Evolutionary conservation across 2,797 vertebrate species (phyloP).

Genomic region (Galaxias olidus): DNA sequence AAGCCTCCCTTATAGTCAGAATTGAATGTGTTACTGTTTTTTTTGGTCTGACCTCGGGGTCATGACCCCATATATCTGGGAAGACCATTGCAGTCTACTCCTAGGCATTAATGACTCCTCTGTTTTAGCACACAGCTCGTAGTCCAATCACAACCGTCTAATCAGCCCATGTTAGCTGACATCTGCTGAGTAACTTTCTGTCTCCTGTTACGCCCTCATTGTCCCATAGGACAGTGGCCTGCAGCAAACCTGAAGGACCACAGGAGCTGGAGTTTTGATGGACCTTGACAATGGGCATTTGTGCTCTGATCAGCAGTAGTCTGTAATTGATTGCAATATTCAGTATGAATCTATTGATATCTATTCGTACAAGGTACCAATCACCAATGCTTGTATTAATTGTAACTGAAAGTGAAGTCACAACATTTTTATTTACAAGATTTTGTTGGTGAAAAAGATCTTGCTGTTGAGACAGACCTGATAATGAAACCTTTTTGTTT

Average conservation of each 20-base stretch:
- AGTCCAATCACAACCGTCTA: neutral
- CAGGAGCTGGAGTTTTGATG: conserved; percentile 40
- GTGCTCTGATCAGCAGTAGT: neutral
- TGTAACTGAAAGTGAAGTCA: too few relatives aligned
- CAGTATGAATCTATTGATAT: too few relatives aligned
- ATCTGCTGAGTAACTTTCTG: conserved; percentile 39
- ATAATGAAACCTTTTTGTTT: too few relatives aligned
- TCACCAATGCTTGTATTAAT: too few relatives aligned
- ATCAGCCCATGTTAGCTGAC: conserved; percentile 41
- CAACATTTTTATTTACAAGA: too few relatives aligned
- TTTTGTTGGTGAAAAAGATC: too few relatives aligned
- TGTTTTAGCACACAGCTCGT: conserved; percentile 23
- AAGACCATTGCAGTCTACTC: conserved; percentile 28
- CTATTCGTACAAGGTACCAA: too few relatives aligned
- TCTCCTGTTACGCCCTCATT: conserved; percentile 32
- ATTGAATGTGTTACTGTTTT: conserved; percentile 36
- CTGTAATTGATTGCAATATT: too few relatives aligned
- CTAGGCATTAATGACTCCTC: conserved; percentile 38
- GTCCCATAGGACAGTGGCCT: conserved; percentile 17
- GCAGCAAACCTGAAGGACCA: conserved; percentile 4
- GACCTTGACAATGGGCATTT: neutral
- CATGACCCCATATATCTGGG: conserved; percentile 39
- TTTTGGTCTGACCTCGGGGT: conserved; percentile 41
- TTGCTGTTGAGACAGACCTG: too few relatives aligned
- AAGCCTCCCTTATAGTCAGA: conserved; percentile 50